Conservation (phyloP, 2,888 invertebrate species). For the Aphelenchoides bicaudatus region DNA sequence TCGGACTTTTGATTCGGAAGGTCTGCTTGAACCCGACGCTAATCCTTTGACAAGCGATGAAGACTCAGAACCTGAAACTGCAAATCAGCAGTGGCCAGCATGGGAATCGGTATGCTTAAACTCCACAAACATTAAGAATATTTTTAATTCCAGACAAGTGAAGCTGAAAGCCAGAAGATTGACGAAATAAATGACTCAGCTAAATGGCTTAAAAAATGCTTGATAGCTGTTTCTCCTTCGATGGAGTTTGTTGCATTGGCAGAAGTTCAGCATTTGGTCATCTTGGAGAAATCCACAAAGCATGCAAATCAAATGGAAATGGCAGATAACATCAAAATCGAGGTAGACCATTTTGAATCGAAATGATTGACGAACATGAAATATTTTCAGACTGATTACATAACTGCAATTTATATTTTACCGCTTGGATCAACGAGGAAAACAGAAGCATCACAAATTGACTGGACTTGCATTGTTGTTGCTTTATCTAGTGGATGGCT, state of each 20-base stretch:
- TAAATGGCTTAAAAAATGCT: conserved; percentile 29
- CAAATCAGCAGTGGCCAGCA: no score
- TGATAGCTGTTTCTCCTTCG: conserved; percentile 30
- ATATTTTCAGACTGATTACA: conserved; percentile 27
- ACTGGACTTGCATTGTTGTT: conserved; percentile 41
- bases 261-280: conserved; percentile 32
- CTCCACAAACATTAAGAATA: not conserved
- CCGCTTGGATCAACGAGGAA: conserved; percentile 35
- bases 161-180: conserved; percentile 14
- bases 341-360: not conserved
- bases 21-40: no score
- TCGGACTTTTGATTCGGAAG: no score
- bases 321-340: conserved; percentile 9
- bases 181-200: not conserved
- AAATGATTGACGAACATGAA: no score
- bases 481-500: conserved; percentile 30
- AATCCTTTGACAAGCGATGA: no score
- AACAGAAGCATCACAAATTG: conserved; percentile 29
- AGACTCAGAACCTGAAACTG: no score
- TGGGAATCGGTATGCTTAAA: conserved; percentile 7
- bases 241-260: conserved; percentile 36
- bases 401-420: conserved; percentile 27
- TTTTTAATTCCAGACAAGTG: conserved; percentile 30
- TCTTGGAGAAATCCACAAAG: conserved; percentile 25
- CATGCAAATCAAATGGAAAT: conserved; percentile 17